Evolutionary conservation across 2,888 invertebrate species (phyloP).

Genomic region (Pterostichus madidus): DNA sequence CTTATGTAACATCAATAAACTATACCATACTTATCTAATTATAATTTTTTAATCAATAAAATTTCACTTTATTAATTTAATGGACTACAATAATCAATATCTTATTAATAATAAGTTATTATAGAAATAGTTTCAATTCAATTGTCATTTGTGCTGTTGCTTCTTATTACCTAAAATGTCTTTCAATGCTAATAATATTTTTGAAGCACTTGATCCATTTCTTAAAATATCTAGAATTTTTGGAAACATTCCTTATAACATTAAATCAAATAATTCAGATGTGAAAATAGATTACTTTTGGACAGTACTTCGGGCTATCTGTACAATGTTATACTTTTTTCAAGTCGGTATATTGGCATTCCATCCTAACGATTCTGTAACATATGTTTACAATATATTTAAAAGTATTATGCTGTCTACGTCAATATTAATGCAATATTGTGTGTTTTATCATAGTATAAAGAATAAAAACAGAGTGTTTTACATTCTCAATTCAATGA

Average conservation of each 20-base stretch:
- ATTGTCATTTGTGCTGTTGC: neutral
- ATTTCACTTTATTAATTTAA: neutral
- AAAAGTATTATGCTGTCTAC: neutral
- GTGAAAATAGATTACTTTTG: slow-evolving; percentile 1
- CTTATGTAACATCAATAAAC: too few relatives aligned
- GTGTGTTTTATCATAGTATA: neutral
- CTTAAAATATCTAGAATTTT: neutral
- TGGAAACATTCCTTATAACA: slow-evolving; percentile 1
- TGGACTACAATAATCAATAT: neutral
- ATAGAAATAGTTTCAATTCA: too few relatives aligned
- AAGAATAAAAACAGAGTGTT: neutral
- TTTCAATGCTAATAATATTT: neutral
- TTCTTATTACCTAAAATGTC: neutral
- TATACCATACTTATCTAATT: too few relatives aligned
- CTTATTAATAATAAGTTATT: neutral
- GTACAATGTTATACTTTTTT: neutral
- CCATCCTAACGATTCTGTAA: neutral
- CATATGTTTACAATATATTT: neutral
- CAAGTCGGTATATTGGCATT: neutral
- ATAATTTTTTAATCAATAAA: too few relatives aligned
- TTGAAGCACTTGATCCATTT: neutral
- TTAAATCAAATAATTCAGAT: neutral
- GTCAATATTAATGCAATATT: neutral
- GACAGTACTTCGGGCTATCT: neutral
- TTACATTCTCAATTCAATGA: neutral